These are phyloP conservation scores for Cheirogaleus medius DNA, from an alignment of 2,113 vertebrate genomes.

Conservation along the genomic window DNA sequence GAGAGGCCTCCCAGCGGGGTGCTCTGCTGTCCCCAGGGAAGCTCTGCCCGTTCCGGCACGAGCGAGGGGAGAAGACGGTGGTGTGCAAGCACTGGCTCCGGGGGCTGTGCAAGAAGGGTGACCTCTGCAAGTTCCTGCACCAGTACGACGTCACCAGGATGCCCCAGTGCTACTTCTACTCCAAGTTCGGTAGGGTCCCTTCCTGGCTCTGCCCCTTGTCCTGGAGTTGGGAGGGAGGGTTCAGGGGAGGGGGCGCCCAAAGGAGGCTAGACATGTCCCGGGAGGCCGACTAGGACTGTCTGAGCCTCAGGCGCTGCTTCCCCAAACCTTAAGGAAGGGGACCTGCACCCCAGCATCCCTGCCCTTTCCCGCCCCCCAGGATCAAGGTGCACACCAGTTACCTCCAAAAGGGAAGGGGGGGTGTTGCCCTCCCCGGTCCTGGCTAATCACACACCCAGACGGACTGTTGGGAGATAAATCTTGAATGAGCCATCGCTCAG, in stretches of 20 bases:
- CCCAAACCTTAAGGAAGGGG: background rate
- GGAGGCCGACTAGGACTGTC: background rate
- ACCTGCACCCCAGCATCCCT: background rate
- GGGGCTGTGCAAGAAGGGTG: constrained; percentile 70
- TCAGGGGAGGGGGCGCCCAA: background rate
- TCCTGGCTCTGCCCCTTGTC: background rate
- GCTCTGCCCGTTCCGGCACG: background rate
- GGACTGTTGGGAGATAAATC: background rate
- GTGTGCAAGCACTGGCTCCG: constrained; percentile 81
- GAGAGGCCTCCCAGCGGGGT: background rate
- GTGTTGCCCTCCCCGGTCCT: background rate
- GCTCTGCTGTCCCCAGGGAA: background rate
- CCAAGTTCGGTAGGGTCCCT: constrained; percentile 53
- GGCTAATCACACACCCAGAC: background rate
- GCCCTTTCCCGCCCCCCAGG: background rate
- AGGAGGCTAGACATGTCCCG: background rate
- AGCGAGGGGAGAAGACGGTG: background rate
- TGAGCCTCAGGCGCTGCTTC: background rate
- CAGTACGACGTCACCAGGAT: background rate
- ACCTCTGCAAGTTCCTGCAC: constrained; percentile 70
- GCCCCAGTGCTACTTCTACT: constrained; percentile 75
- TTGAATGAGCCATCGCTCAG: background rate
- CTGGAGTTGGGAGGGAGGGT: fast-evolving
- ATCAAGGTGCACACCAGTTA: fast-evolving
- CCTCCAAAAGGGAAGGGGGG: background rate